phyloP scores from a whole-genome alignment of 1,140 invertebrate genomes.

The Metopolophium dirhodum region DNA sequence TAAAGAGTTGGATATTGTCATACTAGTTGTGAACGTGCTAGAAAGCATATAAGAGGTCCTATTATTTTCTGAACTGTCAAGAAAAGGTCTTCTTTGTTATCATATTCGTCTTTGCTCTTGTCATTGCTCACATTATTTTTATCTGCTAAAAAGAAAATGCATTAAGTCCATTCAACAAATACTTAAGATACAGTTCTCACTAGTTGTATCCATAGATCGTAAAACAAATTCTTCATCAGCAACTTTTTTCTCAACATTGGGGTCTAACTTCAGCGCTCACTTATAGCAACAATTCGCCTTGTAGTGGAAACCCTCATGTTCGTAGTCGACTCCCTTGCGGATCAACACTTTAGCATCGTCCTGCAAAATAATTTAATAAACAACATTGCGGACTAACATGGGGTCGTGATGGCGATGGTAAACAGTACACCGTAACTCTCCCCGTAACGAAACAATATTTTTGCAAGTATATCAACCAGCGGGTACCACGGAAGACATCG shows the following conservation, averaged over 20 bases:
- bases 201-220: neutral
- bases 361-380: conserved; percentile 32
- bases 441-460: neutral
- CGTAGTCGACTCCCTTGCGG: conserved; percentile 72
- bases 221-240: conserved; percentile 64
- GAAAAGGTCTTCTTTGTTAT: too few species aligned
- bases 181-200: neutral
- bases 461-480: neutral
- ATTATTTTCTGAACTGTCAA: too few species aligned
- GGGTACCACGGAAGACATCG: neutral
- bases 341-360: conserved; percentile 68
- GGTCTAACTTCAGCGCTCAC: conserved; percentile 83
- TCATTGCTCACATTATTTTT: too few species aligned
- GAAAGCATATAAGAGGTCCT: too few species aligned
- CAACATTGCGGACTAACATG: neutral
- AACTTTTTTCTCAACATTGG: conserved; percentile 85
- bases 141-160: too few species aligned
- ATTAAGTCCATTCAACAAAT: neutral
- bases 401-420: neutral
- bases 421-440: neutral
- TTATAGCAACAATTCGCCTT: conserved; percentile 85
- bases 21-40: too few species aligned
- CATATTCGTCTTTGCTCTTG: too few species aligned
- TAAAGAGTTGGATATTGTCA: too few species aligned
- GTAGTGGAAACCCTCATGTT: conserved; percentile 77